Percentiles rank a stretch among this genome's conserved stretches.
These are phyloP conservation scores for Leptatherina wallacei DNA, from an alignment of 2,797 vertebrate genomes.

Conservation along the genomic window DNA sequence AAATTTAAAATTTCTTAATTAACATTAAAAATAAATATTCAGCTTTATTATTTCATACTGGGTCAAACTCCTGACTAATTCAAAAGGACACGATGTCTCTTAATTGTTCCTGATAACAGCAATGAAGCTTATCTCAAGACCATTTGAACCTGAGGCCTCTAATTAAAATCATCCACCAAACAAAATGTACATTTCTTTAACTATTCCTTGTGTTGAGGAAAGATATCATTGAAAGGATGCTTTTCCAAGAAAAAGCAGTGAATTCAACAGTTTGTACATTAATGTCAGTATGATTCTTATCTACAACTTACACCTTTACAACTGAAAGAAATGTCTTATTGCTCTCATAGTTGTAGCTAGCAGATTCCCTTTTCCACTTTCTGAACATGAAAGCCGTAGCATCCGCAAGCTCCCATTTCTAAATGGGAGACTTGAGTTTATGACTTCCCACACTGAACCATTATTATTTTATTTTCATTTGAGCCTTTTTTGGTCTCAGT, in stretches of 20 bases:
- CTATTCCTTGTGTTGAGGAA: too few relatives aligned
- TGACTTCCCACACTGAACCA: neutral
- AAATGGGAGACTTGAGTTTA: too few relatives aligned
- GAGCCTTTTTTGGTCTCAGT: neutral
- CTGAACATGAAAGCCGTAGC: too few relatives aligned
- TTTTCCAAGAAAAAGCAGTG: too few relatives aligned
- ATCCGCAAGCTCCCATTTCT: too few relatives aligned
- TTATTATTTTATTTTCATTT: neutral
- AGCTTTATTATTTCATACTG: neutral
- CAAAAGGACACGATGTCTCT: neutral
- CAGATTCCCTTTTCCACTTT: neutral
- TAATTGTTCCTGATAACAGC: neutral
- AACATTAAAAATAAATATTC: neutral
- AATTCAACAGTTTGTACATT: too few relatives aligned
- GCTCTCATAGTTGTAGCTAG: neutral
- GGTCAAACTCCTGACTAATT: neutral
- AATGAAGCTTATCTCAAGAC: neutral
- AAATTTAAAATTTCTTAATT: too few relatives aligned
- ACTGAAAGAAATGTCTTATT: neutral
- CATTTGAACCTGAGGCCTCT: neutral
- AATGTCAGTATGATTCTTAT: too few relatives aligned
- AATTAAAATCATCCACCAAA: too few relatives aligned
- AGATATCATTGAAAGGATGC: too few relatives aligned
- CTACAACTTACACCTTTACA: too few relatives aligned
- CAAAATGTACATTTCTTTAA: too few relatives aligned